Base-by-base conservation (phyloP, 2,113 vertebrate genomes). In the Cygnus atratus region DNA sequence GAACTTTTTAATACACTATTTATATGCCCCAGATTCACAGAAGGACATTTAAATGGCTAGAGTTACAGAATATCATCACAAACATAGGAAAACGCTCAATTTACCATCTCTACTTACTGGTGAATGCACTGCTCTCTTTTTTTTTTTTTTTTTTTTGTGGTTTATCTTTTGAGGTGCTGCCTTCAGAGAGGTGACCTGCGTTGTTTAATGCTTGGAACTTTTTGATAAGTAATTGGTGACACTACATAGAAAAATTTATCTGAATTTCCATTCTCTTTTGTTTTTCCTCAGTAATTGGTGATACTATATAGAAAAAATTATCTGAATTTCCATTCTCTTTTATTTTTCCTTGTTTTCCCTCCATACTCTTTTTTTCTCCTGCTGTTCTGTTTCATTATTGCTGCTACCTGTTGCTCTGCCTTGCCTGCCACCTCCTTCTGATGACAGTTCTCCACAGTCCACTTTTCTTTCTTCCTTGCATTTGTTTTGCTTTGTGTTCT, bases 301-400 rank as follows among this genome's bases (percentile, higher is more conserved):
- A 33, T 4, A 25, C 13, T 59, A 67, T 6, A 26, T 3, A 58
- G 24, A 61, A 65, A 58, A 48, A 22, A 8, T 0, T 1, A 1
- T 41, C 16, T 3, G 0, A 43, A 63, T 87, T 86, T 66, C n/a
- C 10, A 16, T 46, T 87, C 13, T 44, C 39, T 65, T 21, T 48
- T 77, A 6, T 74, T 80, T 74, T 13, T 59, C 7, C 16, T 48
- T 2, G 1, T 63, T 48, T 26, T 13, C 41, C 4, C 21, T 50
- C 17, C 14, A 25, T 14, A 4, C 3, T 3, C 10, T 18, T 54
- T 65, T 31, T 43, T 55, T 35, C 10, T 22, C 26, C 41, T 67
- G 70, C 33, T 73, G 26, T 44, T 81, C 11, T 29, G 77, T 76
- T 70, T 82, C 13, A 10, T 70, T 58, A 11, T 39, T 84, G 33